Evolutionary conservation across 2,888 invertebrate species (phyloP).

Genomic region (Microchrysa polita): DNA sequence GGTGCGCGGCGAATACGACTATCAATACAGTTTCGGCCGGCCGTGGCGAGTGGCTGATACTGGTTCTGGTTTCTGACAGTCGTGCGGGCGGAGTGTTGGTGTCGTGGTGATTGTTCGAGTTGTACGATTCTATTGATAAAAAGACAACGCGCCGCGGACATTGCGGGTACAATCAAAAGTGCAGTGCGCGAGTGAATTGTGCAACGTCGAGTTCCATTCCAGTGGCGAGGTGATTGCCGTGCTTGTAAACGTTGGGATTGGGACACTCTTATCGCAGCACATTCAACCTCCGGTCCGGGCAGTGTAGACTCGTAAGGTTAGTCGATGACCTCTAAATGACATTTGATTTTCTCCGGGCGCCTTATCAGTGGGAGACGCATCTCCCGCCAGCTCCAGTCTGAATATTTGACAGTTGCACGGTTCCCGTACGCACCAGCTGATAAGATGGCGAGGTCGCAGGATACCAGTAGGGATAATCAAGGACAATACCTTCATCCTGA

Average conservation of each 20-base stretch:
- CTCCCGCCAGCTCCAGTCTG: neutral
- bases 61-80: neutral
- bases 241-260: neutral
- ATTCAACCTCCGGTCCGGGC: constrained; percentile 20
- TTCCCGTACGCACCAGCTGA: constrained; percentile 4
- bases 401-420: too few species aligned
- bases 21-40: too few species aligned
- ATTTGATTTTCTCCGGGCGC: constrained; percentile 53
- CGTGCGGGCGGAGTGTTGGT: neutral
- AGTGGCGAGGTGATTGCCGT: neutral
- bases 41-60: neutral
- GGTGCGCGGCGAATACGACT: too few species aligned
- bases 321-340: constrained; percentile 65
- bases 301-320: constrained; percentile 48
- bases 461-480: too few species aligned
- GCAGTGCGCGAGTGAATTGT: constrained; percentile 21
- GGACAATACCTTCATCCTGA: too few species aligned
- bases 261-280: neutral
- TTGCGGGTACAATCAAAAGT: constrained; percentile 13
- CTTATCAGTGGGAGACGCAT: neutral
- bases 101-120: constrained; percentile 4
- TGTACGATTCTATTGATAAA: constrained; percentile 18
- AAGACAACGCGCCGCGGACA: neutral
- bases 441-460: neutral
- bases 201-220: neutral